A percentile compares a stretch with the other conserved stretches of the same genome.
Evolutionary conservation across 1,140 invertebrate species (phyloP).

Genomic region (Holotrichia oblita): DNA sequence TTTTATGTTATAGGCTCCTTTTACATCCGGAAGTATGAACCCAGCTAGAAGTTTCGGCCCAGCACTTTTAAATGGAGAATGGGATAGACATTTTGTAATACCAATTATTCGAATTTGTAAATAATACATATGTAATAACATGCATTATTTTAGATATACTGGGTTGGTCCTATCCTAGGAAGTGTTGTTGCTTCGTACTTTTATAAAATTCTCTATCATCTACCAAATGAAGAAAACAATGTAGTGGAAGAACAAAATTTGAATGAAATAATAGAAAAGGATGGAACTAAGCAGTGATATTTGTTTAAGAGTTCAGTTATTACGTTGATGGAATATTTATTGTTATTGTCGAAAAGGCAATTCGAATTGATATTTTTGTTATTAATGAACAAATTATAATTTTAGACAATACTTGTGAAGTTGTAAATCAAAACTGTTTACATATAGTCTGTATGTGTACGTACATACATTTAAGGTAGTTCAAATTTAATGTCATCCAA

Average conservation of each 20-base stretch:
- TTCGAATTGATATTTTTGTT: slow-evolving; percentile 13
- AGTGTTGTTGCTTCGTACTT: not conserved
- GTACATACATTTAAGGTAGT: no score
- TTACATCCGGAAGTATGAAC: slow-evolving; percentile 83
- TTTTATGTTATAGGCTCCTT: slow-evolving; percentile 68
- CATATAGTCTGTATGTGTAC: no score
- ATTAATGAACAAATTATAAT: not conserved
- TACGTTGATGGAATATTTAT: not conserved
- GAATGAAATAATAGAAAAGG: slow-evolving; percentile 10
- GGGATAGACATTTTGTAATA: slow-evolving; percentile 78
- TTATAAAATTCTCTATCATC: not conserved
- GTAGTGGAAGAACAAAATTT: not conserved
- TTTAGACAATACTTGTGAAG: not conserved
- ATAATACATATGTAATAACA: slow-evolving; percentile 4
- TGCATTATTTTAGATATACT: slow-evolving; percentile 68
- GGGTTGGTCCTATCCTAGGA: slow-evolving; percentile 74
- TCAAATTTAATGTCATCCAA: no score
- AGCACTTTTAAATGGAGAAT: slow-evolving; percentile 75
- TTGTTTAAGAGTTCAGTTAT: not conserved
- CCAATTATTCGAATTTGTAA: not conserved
- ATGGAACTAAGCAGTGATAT: slow-evolving; percentile 3
- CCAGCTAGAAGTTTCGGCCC: slow-evolving; percentile 82
- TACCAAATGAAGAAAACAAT: not conserved
- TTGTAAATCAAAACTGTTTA: not conserved
- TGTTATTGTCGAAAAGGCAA: not conserved